These are phyloP conservation scores for Magallana ariakensis DNA, from an alignment of 1,140 invertebrate species.

Conservation along the genomic window DNA sequence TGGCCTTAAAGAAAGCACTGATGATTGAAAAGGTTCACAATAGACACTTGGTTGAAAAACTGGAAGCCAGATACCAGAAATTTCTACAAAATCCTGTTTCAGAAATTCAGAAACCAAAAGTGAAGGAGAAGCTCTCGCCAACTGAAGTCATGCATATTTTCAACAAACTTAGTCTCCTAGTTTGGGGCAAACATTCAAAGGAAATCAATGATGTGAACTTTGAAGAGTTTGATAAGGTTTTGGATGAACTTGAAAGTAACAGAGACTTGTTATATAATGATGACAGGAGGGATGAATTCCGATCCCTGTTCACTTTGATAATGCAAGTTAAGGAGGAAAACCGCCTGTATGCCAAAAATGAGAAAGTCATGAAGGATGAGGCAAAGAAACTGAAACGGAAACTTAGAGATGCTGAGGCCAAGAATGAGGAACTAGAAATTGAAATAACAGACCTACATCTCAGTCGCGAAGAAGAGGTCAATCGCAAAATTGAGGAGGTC, in stretches of 20 bases:
- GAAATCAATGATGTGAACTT: constrained; percentile 22
- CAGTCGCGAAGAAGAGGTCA: not conserved
- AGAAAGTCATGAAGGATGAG: constrained; percentile 3
- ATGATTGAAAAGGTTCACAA: constrained; percentile 31
- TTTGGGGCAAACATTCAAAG: constrained; percentile 24
- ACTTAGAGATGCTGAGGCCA: not conserved
- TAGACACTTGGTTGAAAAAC: constrained; percentile 24
- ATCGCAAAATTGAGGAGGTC: not conserved
- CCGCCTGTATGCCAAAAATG: not conserved
- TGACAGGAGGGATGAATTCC: constrained; percentile 4
- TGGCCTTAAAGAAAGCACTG: not conserved
- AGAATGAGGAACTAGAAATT: not conserved
- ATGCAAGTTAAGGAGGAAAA: constrained; percentile 34
- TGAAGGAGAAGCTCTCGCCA: not conserved
- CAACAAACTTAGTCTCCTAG: not conserved
- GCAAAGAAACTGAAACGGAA: constrained; percentile 1
- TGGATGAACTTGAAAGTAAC: constrained; percentile 27
- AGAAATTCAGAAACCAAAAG: constrained; percentile 17
- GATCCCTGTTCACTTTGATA: not conserved
- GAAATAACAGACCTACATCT: constrained; percentile 1
- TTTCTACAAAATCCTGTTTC: constrained; percentile 7
- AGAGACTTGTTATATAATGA: constrained; percentile 26
- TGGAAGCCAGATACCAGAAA: constrained; percentile 31
- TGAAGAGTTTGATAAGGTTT: constrained; percentile 35
- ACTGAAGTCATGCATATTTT: constrained; percentile 37